Conservation (phyloP, 2,888 invertebrate species). For the Cantharis nigra region DNA sequence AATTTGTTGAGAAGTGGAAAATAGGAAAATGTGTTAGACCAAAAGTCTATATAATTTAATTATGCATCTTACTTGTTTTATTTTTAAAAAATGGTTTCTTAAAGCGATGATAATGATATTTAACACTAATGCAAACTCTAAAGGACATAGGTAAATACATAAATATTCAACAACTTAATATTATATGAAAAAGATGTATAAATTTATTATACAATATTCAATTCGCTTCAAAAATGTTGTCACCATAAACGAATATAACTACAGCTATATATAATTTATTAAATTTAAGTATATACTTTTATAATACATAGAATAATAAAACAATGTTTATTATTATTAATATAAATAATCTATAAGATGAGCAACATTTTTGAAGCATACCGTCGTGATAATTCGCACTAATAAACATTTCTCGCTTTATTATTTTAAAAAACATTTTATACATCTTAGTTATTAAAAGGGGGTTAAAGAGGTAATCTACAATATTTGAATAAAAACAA, state of each 20-base stretch:
- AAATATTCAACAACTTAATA: constrained; percentile 51
- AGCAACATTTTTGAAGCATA: constrained; percentile 47
- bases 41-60: not conserved
- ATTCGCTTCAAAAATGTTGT: constrained; percentile 47
- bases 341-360: constrained; percentile 36
- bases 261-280: constrained; percentile 34
- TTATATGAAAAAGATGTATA: constrained; percentile 49
- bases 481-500: constrained; percentile 3
- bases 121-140: constrained; percentile 57
- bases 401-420: constrained; percentile 39
- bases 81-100: constrained; percentile 54
- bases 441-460: not conserved
- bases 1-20: not conserved
- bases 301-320: constrained; percentile 28
- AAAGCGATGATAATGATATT: constrained; percentile 55
- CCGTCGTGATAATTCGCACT: constrained; percentile 37
- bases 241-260: constrained; percentile 41
- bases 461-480: not conserved
- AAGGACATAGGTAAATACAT: constrained; percentile 53
- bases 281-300: constrained; percentile 11
- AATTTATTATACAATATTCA: constrained; percentile 46
- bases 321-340: constrained; percentile 20
- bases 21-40: not conserved
- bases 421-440: not conserved
- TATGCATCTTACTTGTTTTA: constrained; percentile 14